Percentiles rank a stretch among this genome's conserved stretches.
Conservation (phyloP, 2,797 vertebrate species). For the Prionace glauca region DNA sequence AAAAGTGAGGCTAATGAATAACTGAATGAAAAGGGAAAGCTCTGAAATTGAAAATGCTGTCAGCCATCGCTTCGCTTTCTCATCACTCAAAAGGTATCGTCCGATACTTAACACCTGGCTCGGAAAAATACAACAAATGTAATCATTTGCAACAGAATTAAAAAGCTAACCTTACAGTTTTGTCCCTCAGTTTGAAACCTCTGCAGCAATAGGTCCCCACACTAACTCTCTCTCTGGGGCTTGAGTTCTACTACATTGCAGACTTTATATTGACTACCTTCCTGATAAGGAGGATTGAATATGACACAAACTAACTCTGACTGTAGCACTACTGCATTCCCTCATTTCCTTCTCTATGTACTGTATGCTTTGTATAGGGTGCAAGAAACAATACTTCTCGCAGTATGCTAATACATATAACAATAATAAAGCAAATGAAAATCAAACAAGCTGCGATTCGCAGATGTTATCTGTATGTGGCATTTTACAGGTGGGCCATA, state of each 20-base stretch:
- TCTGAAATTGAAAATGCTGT: neutral
- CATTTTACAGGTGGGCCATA: neutral
- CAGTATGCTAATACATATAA: too few relatives aligned
- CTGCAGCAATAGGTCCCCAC: neutral
- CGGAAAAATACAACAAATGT: neutral
- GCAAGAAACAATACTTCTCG: too few relatives aligned
- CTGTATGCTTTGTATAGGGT: too few relatives aligned
- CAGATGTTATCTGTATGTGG: neutral
- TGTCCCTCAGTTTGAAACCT: neutral
- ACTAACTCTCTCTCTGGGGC: neutral
- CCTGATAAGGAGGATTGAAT: neutral
- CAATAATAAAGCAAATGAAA: too few relatives aligned
- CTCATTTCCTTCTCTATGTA: too few relatives aligned
- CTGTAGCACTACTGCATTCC: too few relatives aligned
- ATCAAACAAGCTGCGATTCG: too few relatives aligned
- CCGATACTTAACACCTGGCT: neutral
- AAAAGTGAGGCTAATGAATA: neutral
- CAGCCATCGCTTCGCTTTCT: neutral
- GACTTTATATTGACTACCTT: too few relatives aligned
- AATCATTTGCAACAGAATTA: neutral
- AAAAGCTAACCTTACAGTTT: neutral
- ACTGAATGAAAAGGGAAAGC: neutral
- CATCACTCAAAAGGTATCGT: neutral
- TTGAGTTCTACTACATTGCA: neutral
- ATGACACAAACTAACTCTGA: neutral